These are phyloP conservation scores for Hylomyscus alleni DNA, from an alignment of 2,797 vertebrate species.

Conservation along the genomic window DNA sequence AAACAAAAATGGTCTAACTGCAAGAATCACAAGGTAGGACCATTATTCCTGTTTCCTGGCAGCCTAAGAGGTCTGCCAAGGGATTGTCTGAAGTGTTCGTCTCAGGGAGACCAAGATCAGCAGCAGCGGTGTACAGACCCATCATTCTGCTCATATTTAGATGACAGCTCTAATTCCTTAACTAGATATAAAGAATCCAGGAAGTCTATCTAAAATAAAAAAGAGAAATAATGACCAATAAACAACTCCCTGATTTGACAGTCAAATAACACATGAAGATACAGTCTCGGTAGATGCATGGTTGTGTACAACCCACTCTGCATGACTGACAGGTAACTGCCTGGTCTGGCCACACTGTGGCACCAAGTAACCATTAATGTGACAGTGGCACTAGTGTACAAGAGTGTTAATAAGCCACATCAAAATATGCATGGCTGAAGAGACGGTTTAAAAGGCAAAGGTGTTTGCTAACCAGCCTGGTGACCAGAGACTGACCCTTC, in stretches of 20 bases:
- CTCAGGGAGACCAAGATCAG: conserved; percentile 46
- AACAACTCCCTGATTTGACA: background rate
- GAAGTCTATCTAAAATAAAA: background rate
- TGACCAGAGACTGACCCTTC: background rate
- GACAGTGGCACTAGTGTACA: background rate
- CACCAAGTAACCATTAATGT: background rate
- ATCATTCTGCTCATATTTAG: background rate
- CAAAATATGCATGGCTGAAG: background rate
- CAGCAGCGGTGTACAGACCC: conserved; percentile 16
- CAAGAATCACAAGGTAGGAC: background rate
- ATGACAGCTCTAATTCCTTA: conserved; percentile 16
- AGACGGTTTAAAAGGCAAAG: background rate
- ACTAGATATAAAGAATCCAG: conserved; percentile 31
- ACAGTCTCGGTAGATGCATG: background rate
- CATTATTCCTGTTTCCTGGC: conserved; percentile 13
- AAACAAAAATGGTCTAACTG: conserved; percentile 14
- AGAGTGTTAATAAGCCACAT: background rate
- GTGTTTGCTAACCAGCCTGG: background rate
- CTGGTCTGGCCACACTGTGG: background rate
- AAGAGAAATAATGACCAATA: conserved; percentile 27
- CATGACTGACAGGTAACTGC: background rate
- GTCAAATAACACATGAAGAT: background rate
- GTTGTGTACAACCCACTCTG: background rate
- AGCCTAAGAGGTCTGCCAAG: background rate
- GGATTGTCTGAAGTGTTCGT: background rate